phyloP scores from a whole-genome alignment of 2,113 vertebrate species.

The Mungos mungo region DNA sequence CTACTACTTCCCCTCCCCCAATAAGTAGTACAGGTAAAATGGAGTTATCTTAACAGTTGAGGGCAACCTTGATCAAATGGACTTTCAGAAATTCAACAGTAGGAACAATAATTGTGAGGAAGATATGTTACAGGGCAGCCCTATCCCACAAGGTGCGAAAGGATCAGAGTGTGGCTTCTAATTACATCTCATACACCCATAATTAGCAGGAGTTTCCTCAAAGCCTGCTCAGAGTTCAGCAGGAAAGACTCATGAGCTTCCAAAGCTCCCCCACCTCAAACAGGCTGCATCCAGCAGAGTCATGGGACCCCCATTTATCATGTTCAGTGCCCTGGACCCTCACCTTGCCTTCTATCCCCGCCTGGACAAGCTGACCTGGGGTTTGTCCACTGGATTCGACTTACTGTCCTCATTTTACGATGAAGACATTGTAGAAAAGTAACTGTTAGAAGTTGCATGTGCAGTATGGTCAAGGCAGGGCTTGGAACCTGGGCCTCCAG shows the following conservation, averaged over 20 bases:
- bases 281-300: not conserved
- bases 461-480: not conserved
- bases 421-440: not conserved
- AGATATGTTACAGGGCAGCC: not conserved
- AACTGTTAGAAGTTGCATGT: not conserved
- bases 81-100: not conserved
- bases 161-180: not conserved
- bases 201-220: not conserved
- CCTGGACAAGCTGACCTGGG: not conserved
- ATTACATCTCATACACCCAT: too few relatives aligned
- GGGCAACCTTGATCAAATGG: not conserved
- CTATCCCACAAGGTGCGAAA: not conserved
- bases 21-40: not conserved
- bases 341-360: not conserved
- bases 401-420: too few relatives aligned
- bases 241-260: not conserved
- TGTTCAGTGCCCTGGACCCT: rapidly evolving
- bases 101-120: not conserved
- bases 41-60: not conserved
- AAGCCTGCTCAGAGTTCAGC: not conserved
- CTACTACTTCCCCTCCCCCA: not conserved
- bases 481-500: not conserved
- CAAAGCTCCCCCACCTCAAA: not conserved
- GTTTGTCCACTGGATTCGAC: not conserved
- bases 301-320: too few relatives aligned